Evolutionary conservation across 2,113 vertebrate species (phyloP), one percentile per base, ranked within the genome.

Genomic region (Quiscalus mexicanus): DNA sequence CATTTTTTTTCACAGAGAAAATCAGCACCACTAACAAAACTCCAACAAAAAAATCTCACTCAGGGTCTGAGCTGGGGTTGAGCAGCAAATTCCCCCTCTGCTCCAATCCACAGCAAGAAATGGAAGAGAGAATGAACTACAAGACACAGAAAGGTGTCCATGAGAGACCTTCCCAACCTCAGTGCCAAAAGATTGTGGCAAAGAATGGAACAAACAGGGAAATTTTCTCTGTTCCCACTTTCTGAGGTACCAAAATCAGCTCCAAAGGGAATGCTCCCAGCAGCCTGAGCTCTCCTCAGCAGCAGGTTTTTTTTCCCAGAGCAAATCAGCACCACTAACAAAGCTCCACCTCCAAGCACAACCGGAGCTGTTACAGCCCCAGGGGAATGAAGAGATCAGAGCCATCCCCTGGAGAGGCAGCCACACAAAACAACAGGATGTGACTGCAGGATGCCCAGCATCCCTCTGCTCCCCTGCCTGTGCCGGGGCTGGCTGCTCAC

Each of bases 401-500:
- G 5, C 25, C 25, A 4, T 31, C 12, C 91, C 78, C 93, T 31
- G 41, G 93, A 73, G 96, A 45, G 0, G 6, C 0, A 53, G 49
- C 16, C 37, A 60, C 15, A 11, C 62, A 45, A 10, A 84, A 63
- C 18, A 89, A 47, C 52, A 49, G 73, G 50, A 11, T 1, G 45
- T 12, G 62, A 42, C 45, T 17, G 11, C 6, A 12, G 27, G 71
- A 3, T 25, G 58, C 8, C 67, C 33, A 33, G 9, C 3, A 8
- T 13, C 41, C 50, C 58, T 31, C 27, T 31, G 18, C 2, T 19
- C 2, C 63, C 30, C 50, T 42, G 60, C 20, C 73, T 55, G 71
- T 44, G 67, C 76, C 67, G 35, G 4, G 10, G 14, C 37, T 23
- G 56, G n/a, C 7, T 41, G 93, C 95, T 98, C 95, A 99, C 99